Conservation (phyloP, 2,113 vertebrate species). For the Clupea harengus region DNA sequence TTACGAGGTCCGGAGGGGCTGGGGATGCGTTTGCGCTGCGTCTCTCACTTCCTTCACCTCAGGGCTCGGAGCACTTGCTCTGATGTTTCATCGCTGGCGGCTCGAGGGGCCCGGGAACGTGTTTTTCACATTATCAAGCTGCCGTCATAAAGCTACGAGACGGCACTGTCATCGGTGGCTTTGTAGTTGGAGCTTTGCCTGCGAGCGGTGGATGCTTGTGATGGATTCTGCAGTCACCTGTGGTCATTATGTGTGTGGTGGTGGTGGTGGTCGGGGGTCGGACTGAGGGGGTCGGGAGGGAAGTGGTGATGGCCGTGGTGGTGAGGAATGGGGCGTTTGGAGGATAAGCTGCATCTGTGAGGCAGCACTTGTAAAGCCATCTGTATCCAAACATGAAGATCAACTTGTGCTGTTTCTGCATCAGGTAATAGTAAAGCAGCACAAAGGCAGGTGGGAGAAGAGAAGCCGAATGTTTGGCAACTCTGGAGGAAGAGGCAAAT, state of each 20-base stretch:
- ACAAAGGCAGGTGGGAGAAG: background rate
- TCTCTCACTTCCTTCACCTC: conserved; percentile 35
- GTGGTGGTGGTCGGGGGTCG: background rate
- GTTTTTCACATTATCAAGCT: conserved; percentile 57
- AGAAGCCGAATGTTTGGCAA: background rate
- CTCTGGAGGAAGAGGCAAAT: background rate
- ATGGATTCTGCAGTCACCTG: conserved; percentile 51
- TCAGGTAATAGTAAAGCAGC: background rate
- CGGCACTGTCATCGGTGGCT: conserved; percentile 48
- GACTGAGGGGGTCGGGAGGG: background rate
- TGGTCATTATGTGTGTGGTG: conserved; percentile 16
- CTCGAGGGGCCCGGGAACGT: conserved; percentile 22
- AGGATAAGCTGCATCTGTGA: background rate
- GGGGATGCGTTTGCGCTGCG: conserved; percentile 40
- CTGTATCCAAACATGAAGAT: background rate
- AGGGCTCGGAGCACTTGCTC: conserved; percentile 21
- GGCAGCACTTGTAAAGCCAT: background rate
- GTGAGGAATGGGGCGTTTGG: background rate
- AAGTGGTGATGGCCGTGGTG: background rate
- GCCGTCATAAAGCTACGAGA: conserved; percentile 42
- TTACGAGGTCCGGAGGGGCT: background rate
- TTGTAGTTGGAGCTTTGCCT: conserved; percentile 44
- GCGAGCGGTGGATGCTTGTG: conserved; percentile 39
- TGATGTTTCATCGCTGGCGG: conserved; percentile 41
- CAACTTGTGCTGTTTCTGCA: background rate